Evolutionary conservation across 2,113 vertebrate genomes (phyloP).

Genomic region (Oxygymnocypris stewartii): DNA sequence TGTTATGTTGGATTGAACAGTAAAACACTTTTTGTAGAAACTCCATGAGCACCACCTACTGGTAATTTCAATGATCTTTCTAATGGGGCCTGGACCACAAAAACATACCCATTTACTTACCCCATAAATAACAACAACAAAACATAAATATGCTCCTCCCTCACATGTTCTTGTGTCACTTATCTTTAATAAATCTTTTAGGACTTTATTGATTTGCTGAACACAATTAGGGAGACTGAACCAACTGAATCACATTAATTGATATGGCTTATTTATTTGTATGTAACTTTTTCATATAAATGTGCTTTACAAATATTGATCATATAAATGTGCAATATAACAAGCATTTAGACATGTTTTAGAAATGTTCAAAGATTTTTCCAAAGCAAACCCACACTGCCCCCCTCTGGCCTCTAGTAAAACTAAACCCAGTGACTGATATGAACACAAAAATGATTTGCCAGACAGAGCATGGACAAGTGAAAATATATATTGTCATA

Average conservation of each 20-base stretch:
- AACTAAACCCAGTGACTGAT: neutral
- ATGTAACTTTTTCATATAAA: neutral
- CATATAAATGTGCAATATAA: neutral
- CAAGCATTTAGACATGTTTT: neutral
- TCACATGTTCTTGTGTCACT: neutral
- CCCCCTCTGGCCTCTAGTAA: neutral
- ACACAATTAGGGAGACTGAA: neutral
- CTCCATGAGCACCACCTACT: slow-evolving; percentile 1
- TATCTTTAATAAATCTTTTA: neutral
- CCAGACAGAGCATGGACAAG: neutral
- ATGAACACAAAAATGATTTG: neutral
- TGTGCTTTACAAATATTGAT: neutral
- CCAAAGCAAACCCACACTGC: slow-evolving; percentile 21
- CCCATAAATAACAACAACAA: neutral
- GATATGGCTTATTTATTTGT: neutral
- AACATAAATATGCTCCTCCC: neutral
- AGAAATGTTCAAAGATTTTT: neutral
- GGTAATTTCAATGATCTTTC: neutral
- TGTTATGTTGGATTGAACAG: no score
- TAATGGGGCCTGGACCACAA: neutral
- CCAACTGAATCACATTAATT: no score
- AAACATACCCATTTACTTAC: slow-evolving; percentile 37
- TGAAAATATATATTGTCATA: neutral
- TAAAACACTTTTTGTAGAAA: neutral
- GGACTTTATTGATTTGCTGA: neutral